Conservation (phyloP, 2,113 vertebrate species). For the Dipodomys ordii region DNA sequence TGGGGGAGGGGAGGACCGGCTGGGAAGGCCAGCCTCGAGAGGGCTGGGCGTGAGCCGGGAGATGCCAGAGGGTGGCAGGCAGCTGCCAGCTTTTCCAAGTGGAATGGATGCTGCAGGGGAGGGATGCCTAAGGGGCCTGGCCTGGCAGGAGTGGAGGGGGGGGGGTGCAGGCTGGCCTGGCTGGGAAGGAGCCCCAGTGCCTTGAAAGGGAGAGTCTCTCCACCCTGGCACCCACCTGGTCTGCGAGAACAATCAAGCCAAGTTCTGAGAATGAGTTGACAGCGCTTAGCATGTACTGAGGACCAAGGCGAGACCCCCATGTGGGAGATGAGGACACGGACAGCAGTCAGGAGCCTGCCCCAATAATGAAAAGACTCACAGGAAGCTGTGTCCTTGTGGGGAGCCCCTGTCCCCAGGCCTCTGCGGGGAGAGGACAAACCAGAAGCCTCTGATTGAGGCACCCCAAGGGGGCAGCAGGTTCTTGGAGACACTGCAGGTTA, state of each 20-base stretch:
- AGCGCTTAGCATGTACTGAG: rapidly evolving
- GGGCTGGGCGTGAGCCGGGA: not conserved
- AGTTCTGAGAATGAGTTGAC: rapidly evolving
- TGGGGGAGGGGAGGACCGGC: not conserved
- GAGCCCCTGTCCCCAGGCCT: not conserved
- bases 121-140: not conserved
- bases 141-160: not conserved
- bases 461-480: rapidly evolving
- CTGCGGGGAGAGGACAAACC: not conserved
- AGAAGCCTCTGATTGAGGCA: not conserved
- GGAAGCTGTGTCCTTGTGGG: not conserved
- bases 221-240: not conserved
- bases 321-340: not conserved
- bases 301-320: no score
- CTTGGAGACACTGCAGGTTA: not conserved
- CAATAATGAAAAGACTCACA: not conserved
- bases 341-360: not conserved
- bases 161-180: not conserved
- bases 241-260: not conserved
- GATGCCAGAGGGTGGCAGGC: not conserved
- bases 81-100: not conserved
- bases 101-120: not conserved
- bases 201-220: not conserved
- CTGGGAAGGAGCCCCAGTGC: not conserved
- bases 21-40: not conserved